phyloP scores from a whole-genome alignment of 2,888 invertebrate genomes.

The Polyommatus icarus region DNA sequence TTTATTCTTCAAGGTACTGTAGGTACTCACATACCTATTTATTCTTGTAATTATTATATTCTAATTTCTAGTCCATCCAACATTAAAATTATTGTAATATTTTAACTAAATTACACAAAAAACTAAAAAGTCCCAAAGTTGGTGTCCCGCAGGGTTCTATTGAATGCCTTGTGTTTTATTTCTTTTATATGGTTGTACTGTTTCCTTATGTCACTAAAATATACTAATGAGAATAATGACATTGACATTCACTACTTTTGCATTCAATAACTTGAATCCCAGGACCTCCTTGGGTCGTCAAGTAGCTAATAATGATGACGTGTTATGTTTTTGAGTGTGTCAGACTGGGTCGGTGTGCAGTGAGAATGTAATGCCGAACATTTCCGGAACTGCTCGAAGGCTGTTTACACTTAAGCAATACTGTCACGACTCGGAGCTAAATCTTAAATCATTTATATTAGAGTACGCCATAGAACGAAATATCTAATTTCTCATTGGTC shows the following conservation, averaged over 20 bases:
- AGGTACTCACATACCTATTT: too few species aligned
- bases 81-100: not conserved
- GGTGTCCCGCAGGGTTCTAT: not conserved
- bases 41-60: too few species aligned
- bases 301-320: constrained; percentile 31
- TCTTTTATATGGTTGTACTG: not conserved
- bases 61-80: too few species aligned
- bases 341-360: constrained; percentile 35
- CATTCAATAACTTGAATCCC: not conserved
- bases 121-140: not conserved
- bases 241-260: not conserved
- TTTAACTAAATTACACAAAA: not conserved
- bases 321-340: constrained; percentile 31
- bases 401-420: constrained; percentile 34
- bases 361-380: constrained; percentile 50
- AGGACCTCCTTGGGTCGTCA: not conserved
- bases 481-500: constrained; percentile 20
- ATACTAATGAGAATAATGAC: too few species aligned
- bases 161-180: not conserved
- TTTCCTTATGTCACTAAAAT: not conserved
- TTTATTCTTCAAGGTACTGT: not conserved
- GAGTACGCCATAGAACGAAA: not conserved
- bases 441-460: constrained; percentile 24
- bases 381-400: constrained; percentile 49
- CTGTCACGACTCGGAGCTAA: constrained; percentile 24